A percentile compares a stretch with the other conserved stretches of the same genome.
These are phyloP conservation scores for Podocnemis expansa DNA, from an alignment of 2,113 vertebrate species.

Conservation along the genomic window DNA sequence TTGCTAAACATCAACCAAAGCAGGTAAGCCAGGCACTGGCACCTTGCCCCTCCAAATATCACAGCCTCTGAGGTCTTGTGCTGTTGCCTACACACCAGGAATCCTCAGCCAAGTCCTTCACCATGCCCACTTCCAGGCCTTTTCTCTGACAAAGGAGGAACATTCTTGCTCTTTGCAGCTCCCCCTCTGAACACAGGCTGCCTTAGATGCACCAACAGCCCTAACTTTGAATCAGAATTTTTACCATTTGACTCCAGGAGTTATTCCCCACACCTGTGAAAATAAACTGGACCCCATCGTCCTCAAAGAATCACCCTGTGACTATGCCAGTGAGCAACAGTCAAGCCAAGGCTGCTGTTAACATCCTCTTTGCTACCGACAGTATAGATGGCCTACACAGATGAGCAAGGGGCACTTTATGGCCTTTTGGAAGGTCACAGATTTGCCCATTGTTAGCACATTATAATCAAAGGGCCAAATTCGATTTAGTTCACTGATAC, in stretches of 20 bases:
- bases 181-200: background rate
- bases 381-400: fast-evolving
- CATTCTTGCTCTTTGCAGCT: fast-evolving
- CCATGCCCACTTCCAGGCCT: background rate
- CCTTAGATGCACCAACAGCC: background rate
- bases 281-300: background rate
- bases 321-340: background rate
- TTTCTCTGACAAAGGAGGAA: background rate
- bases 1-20: background rate
- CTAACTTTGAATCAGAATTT: fast-evolving
- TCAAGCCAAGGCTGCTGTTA: background rate
- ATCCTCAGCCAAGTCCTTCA: background rate
- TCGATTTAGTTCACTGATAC: background rate
- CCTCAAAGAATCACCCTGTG: background rate
- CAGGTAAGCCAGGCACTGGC: background rate
- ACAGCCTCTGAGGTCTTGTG: background rate
- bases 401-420: background rate
- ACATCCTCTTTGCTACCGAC: background rate
- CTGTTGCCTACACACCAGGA: background rate
- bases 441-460: background rate
- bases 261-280: background rate
- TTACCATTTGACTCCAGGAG: background rate
- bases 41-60: background rate
- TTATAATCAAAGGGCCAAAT: background rate
- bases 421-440: background rate